Evolutionary conservation across 1,140 invertebrate species (phyloP), one percentile per base, ranked within the genome.

Genomic region (Pseudoatta argentina): DNA sequence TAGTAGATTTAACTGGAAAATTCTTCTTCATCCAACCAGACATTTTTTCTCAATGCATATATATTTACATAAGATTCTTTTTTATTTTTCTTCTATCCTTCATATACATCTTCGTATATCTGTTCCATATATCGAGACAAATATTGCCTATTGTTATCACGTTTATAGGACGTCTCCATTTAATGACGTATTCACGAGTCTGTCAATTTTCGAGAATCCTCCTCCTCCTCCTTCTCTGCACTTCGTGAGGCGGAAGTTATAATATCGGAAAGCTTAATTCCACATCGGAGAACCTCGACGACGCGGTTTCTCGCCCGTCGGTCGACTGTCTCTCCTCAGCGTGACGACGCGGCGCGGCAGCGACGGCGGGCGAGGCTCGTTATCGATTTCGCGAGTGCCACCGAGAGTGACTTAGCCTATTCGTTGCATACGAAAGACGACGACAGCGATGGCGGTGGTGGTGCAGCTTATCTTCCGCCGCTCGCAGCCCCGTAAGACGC

Each of bases 331-430:
- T 59, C 67, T 59, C 67, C 51, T 64, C 51, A 59, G 30, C 14
- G 18, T 51, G 51, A 73, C 64, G 44, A 34, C 61, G 27, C 55
- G 59, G 51, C 24, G 39, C 61, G 71, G 10, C 63, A 27, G 24
- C 21, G n/a, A 18, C 55, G 66, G 21, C 27, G 78, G 72, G 66
- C 71, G 51, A 57, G 72, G 39, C 67, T 88, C 79, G 57, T 88
- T 89, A 89, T 89, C 88, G 88, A 89, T 88, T 78, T 78, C 59
- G 88, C 86, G 59, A 79, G 39, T 76, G 63, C 71, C 79, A 73
- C 61, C 75, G 82, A 76, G 75, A 79, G 85, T 78, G 73, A 86
- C 86, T 89, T 85, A 53, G 64, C 85, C 64, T 51, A 48, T 83
- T 78, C 79, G 71, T 87, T 64, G 86, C 64, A 72, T 39, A 83